phyloP scores from a whole-genome alignment of 2,888 invertebrate genomes.

The Zygogramma bicolorata region DNA sequence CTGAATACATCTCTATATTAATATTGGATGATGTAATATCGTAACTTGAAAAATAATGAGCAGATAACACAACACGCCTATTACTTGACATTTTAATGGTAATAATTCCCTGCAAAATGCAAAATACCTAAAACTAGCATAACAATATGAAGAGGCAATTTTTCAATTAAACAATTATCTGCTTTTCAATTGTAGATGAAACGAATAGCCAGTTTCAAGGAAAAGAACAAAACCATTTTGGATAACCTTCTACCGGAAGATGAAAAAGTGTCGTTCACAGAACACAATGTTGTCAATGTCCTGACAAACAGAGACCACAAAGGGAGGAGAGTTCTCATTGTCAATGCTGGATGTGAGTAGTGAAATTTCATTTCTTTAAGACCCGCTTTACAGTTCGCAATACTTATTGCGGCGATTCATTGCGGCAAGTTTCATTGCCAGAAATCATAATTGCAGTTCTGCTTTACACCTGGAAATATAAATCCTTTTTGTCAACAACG shows the following conservation, averaged over 20 bases:
- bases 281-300: constrained; percentile 83
- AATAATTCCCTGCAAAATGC: background rate
- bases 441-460: too few species aligned
- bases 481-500: too few species aligned
- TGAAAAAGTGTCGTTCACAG: constrained; percentile 76
- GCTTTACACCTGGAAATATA: too few species aligned
- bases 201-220: constrained; percentile 80
- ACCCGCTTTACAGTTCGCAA: too few species aligned
- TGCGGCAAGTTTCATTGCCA: too few species aligned
- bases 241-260: constrained; percentile 76
- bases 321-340: constrained; percentile 80
- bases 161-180: background rate
- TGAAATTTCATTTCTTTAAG: too few species aligned
- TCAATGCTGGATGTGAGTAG: constrained; percentile 76
- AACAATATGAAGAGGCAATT: background rate
- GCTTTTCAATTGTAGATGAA: constrained; percentile 73
- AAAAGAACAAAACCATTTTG: constrained; percentile 75
- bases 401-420: too few species aligned
- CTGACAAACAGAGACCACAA: constrained; percentile 80
- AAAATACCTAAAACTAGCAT: background rate
- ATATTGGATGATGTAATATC: background rate
- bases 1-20: background rate
- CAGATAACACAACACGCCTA: background rate
- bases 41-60: background rate
- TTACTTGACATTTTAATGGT: background rate